Percentiles rank a stretch among this genome's conserved stretches.
These are phyloP conservation scores for Malurus alboscapulatus DNA, from an alignment of 2,113 vertebrate species.

Conservation along the genomic window DNA sequence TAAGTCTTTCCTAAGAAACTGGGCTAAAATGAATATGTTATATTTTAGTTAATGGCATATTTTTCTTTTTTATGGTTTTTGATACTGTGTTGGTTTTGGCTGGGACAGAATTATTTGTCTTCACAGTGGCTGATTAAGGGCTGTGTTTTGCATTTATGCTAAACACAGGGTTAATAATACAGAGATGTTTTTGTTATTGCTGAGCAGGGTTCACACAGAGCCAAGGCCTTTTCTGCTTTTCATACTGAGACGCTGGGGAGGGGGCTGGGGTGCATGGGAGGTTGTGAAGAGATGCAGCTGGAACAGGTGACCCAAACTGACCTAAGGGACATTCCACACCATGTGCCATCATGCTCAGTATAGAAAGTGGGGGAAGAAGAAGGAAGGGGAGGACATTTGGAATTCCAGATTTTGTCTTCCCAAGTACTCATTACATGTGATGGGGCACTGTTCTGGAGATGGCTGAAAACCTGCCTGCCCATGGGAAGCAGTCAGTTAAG, in stretches of 20 bases:
- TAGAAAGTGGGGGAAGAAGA: not conserved
- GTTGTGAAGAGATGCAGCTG: not conserved
- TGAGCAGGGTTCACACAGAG: not conserved
- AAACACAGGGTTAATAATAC: not conserved
- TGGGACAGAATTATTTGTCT: not conserved
- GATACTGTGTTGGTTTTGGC: not conserved
- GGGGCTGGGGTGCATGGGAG: not conserved
- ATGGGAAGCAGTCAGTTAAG: not conserved
- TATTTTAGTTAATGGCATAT: not conserved
- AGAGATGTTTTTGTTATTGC: not conserved
- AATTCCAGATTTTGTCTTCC: not conserved
- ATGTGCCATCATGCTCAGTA: not conserved
- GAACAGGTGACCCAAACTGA: not conserved
- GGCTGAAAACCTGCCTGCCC: not conserved
- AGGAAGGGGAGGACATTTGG: not conserved
- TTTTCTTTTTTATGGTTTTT: not conserved
- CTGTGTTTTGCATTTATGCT: not conserved
- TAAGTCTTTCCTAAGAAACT: not conserved
- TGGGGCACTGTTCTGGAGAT: not conserved
- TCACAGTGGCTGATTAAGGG: not conserved
- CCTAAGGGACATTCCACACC: not conserved
- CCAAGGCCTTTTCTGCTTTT: not conserved
- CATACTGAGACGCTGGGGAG: not conserved
- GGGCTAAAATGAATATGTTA: not conserved
- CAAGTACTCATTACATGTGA: rapidly evolving